Evolutionary conservation across 2,113 vertebrate species (phyloP), one percentile per base, ranked within the genome.

Genomic region (Epinephelus fuscoguttatus): DNA sequence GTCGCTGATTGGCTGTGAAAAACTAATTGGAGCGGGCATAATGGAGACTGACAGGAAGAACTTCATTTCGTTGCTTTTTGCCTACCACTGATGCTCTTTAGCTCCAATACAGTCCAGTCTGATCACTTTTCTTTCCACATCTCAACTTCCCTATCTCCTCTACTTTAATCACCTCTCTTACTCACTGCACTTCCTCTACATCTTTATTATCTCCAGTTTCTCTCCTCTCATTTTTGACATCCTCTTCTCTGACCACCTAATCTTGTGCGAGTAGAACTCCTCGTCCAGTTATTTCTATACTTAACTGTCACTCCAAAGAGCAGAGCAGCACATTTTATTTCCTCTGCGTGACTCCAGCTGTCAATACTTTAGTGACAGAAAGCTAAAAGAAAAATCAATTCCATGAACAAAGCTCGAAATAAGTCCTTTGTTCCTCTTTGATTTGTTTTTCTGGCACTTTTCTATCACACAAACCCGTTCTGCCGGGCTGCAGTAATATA

Each of bases 321-420:
- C 67, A 15, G 45, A 30, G 8, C 47, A 9, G 55, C 13, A n/a
- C 18, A 56, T 50, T 78, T 47, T 14, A 1, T 62, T 40, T 66
- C 30, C 63, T 62, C 47, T 9, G 6, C 62, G 62, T 12, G n/a
- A 14, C 75, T 72, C 42, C 45, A 47, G 55, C 66, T 70, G n/a
- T 62, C 1, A 3, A n/a, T 18, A 59, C 37, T 70, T 49, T 0
- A 1, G 18, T 9, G 9, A 23, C 37, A 56, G 53, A 40, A 21
- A 27, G 69, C 47, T 75, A 78, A 71, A 70, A 76, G 74, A 75
- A 81, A 69, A 87, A 76, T 79, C 45, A 0, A 84, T 84, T 75
- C 18, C 21, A 23, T 15, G 14, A 60, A 86, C 73, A 77, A 82
- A 77, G 77, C 25, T n/a, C 25, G 52, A 67, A 23, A 70, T 17